Evolutionary conservation across 2,797 vertebrate species (phyloP).

Genomic region (Pelochelys cantorii): DNA sequence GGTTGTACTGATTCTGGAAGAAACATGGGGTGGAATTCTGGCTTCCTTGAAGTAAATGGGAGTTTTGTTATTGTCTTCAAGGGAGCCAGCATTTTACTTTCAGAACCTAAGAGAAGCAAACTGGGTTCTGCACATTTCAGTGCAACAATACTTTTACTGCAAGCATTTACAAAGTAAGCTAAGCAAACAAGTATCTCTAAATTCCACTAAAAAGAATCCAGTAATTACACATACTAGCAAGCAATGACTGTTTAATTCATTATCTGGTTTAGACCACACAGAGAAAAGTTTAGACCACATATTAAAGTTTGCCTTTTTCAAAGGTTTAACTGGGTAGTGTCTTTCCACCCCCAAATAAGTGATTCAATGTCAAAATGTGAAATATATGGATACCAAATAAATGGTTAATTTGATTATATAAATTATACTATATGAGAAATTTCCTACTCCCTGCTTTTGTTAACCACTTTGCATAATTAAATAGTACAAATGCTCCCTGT

Average conservation of each 20-base stretch:
- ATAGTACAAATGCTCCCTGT: background rate
- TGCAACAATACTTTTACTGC: background rate
- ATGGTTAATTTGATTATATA: background rate
- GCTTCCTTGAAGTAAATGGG: background rate
- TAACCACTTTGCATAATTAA: background rate
- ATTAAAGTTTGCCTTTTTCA: background rate
- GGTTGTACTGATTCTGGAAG: background rate
- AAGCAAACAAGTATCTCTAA: background rate
- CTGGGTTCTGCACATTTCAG: background rate
- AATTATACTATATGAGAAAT: background rate
- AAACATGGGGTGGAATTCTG: background rate
- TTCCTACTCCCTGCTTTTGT: background rate
- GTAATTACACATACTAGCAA: background rate
- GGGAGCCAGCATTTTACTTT: background rate
- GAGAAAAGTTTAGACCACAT: background rate
- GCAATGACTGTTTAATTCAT: background rate
- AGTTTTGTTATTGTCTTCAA: constrained; percentile 7
- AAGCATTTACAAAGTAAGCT: background rate
- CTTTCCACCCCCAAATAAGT: background rate
- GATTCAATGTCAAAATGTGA: background rate
- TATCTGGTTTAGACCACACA: background rate
- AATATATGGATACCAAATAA: background rate
- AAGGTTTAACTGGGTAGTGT: background rate
- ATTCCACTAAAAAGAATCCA: background rate
- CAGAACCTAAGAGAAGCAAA: background rate